Evolutionary conservation across 2,797 vertebrate species (phyloP), one percentile per base, ranked within the genome.

Genomic region (Poecile montanus): DNA sequence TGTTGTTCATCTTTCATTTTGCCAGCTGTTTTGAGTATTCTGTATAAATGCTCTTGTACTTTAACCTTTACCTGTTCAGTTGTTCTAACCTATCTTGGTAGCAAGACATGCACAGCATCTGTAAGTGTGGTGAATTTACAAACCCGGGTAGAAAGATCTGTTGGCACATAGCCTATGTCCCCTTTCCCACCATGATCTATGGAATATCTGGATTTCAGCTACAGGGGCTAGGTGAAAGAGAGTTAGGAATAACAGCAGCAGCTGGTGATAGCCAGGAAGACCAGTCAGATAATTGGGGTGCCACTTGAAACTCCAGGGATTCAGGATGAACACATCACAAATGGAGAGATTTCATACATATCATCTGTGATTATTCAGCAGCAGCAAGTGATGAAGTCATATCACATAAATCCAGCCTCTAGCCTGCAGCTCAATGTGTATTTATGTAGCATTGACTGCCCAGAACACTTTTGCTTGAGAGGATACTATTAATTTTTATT

Each of bases 401-500:
- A 44, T 4, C 38, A 67, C 19, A 70, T 26, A 68, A 84, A 82
- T 36, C 30, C 81, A 92, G 42, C 25, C 38, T 72, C 58, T 14
- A 40, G 15, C 58, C 78, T 80, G 75, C 58, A 84, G 78, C 57
- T 91, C 44, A 40, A 27, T 70, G 27, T 19, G 8, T 66, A 65
- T 44, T 62, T 34, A 27, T 21, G 34, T 23, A 86, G 56, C 48
- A 93, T 10, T 82, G 74, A 94, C 54, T 67, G 42, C 44, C 60
- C 79, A 58, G 47, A 96, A 88, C 77, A 57, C 62, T 91, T 78
- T 22, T 80, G 54, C 40, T 94, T 57, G 60, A 91, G 58, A 88
- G 30, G 22, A 62, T 93, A 60, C 67, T 73, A 21, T 70, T 76
- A 3, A 40, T 76, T 93, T 96, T 94, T 92, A 93, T 94, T 96